Evolutionary conservation across 92 coral and sea anemone genomes (phyloP), one percentile per base, ranked within the genome.

Genomic region (Blastomussa wellsi): DNA sequence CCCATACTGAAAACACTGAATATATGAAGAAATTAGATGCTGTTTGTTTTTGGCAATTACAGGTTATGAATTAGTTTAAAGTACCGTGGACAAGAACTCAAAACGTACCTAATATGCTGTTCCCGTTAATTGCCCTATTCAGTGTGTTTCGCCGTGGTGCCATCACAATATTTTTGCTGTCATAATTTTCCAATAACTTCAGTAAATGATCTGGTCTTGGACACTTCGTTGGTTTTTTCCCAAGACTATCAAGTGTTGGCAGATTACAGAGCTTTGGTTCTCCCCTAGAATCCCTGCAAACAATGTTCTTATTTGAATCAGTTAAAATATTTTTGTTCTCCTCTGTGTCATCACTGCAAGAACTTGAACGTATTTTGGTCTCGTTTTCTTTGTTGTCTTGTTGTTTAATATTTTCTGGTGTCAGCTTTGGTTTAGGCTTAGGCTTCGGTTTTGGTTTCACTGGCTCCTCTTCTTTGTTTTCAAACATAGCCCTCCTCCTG

Each of bases 231-330:
- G 95, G 95, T 29, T 77, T 80, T 37, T 65, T 59, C 47, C 97
- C 95, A 42, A 90, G 83, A 79, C 86, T 91, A 53, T 87, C 88
- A 47, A 94, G 85, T 47, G 95, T 86, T 0, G 97, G 97, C 52
- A 94, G 79, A 47, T 80, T 84, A 14, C 86, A 70, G 36, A 93
- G 75, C 37, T 76, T 88, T 41, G 93, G 95, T 0, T 80, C 82
- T 35, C 89, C 95, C 55, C 48, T 72, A 31, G 78, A 70, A 44
- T 79, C 77, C 13, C 42, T 26, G 51, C 66, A 66, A 0, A 52
- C 8, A 5, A 77, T 20, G 9, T 77, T 77, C 74, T 57, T 68
- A 38, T 85, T 78, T 36, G 22, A 26, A 51, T 65, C 69, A 36
- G 78, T 36, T 24, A 66, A 51, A 72, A 19, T 35, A 26, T 29